These are phyloP conservation scores for Zaprionus ghesquierei DNA, from an alignment of 1,140 invertebrate genomes.

Conservation along the genomic window DNA sequence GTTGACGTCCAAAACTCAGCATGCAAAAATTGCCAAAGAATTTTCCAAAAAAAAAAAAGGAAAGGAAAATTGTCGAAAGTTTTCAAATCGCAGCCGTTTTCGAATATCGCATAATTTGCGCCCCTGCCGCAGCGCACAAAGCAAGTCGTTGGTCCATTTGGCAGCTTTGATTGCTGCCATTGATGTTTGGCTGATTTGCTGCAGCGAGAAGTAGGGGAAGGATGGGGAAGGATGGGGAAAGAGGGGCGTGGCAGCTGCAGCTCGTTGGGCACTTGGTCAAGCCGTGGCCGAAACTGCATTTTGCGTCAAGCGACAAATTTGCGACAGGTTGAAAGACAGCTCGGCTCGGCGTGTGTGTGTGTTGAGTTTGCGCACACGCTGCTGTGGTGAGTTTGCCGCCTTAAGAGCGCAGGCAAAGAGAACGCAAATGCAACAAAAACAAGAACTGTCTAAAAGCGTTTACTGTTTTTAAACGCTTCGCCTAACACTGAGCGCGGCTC, in stretches of 20 bases:
- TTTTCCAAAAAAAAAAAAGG: too few relatives aligned
- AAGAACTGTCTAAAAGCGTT: constrained; percentile 45
- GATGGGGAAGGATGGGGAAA: too few relatives aligned
- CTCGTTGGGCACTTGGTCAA: constrained; percentile 21
- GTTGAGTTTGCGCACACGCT: constrained; percentile 47
- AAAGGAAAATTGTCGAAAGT: background rate
- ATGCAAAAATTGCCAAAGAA: background rate
- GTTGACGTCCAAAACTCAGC: background rate
- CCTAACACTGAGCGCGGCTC: constrained; percentile 28
- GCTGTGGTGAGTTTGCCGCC: constrained; percentile 25
- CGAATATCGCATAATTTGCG: background rate
- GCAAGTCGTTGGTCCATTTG: background rate
- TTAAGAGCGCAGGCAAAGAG: constrained; percentile 42
- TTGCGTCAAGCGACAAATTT: constrained; percentile 30
- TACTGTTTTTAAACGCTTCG: constrained; percentile 38
- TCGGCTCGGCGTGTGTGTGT: background rate
- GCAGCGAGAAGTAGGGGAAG: background rate
- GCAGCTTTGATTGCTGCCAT: background rate
- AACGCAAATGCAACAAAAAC: constrained; percentile 23
- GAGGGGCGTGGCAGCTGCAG: background rate
- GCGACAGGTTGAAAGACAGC: constrained; percentile 60
- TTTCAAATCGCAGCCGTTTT: background rate
- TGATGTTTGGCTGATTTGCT: background rate
- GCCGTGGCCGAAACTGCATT: constrained; percentile 4
- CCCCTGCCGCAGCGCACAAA: too few relatives aligned